phyloP scores from a whole-genome alignment of 2,797 vertebrate genomes.

The Eleutherodactylus coqui region DNA sequence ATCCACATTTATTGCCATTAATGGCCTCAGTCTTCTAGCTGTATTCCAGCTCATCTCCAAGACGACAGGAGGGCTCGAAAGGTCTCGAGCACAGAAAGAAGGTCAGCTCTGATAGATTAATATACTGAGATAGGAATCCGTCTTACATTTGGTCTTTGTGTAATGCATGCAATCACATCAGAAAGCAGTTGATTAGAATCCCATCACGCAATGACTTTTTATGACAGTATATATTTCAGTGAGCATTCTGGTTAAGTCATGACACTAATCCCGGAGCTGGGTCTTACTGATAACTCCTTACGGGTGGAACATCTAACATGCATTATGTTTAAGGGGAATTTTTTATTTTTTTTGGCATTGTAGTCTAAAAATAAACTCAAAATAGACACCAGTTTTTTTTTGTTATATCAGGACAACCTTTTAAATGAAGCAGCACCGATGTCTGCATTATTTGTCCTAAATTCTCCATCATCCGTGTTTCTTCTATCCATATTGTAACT shows the following conservation, averaged over 20 bases:
- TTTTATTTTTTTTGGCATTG: background rate
- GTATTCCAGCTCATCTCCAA: conserved; percentile 57
- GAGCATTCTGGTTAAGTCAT: background rate
- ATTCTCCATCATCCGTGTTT: background rate
- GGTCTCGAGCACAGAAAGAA: conserved; percentile 61
- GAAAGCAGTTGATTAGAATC: conserved; percentile 50
- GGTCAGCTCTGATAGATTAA: conserved; percentile 62
- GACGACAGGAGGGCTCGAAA: conserved; percentile 61
- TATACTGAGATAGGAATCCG: conserved; percentile 53
- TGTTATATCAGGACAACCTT: background rate
- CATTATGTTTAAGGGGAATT: conserved; percentile 13
- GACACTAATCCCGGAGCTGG: conserved; percentile 22
- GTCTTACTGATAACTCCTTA: conserved; percentile 23
- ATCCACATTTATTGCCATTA: conserved; percentile 56
- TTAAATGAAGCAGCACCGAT: background rate
- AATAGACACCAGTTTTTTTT: background rate
- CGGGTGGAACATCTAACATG: background rate
- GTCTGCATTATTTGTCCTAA: background rate
- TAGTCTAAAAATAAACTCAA: background rate
- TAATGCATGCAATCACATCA: conserved; percentile 40
- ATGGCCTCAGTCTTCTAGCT: conserved; percentile 52
- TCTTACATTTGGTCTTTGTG: conserved; percentile 56
- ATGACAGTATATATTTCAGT: conserved; percentile 38
- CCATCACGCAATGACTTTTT: conserved; percentile 35
- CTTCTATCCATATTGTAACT: background rate